Percentiles rank a stretch among this genome's conserved stretches.
These are phyloP conservation scores for Oncorhynchus tshawytscha DNA, from an alignment of 2,113 vertebrate species.

Conservation along the genomic window DNA sequence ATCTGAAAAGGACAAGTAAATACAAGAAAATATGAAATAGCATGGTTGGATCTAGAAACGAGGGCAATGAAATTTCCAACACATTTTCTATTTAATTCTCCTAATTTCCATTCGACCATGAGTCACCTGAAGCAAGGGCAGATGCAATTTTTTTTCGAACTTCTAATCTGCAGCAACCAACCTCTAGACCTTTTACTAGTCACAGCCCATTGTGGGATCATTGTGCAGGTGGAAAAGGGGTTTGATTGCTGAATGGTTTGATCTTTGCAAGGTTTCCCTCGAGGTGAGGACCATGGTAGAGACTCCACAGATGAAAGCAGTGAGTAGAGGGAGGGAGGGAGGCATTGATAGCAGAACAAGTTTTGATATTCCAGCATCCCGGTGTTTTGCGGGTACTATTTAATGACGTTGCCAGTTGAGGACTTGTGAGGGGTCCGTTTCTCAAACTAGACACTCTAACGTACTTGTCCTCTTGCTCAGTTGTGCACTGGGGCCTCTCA, in stretches of 20 bases:
- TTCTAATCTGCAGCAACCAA: no score
- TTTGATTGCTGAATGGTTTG: constrained; percentile 2
- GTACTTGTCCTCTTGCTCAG: no score
- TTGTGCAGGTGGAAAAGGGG: background rate
- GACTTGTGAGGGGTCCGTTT: no score
- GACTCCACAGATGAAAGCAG: constrained; percentile 12
- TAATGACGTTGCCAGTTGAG: background rate
- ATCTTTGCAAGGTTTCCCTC: constrained; percentile 20
- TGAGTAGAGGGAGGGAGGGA: background rate
- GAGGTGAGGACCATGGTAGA: background rate
- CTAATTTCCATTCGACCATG: no score
- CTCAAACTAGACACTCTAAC: no score
- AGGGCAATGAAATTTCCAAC: background rate
- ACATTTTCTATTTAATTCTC: no score
- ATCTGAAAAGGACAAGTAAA: background rate
- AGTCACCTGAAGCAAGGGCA: no score
- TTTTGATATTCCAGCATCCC: constrained; percentile 4
- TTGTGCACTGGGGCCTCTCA: no score
- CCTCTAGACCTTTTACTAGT: background rate
- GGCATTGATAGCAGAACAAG: constrained; percentile 14
- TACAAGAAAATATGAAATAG: background rate
- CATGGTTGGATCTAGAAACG: no score
- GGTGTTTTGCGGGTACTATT: no score
- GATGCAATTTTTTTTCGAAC: no score
- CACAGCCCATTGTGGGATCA: background rate